A percentile compares a stretch with the other conserved stretches of the same genome.
Conservation (phyloP, 2,113 vertebrate species). For the Mus pahari region DNA sequence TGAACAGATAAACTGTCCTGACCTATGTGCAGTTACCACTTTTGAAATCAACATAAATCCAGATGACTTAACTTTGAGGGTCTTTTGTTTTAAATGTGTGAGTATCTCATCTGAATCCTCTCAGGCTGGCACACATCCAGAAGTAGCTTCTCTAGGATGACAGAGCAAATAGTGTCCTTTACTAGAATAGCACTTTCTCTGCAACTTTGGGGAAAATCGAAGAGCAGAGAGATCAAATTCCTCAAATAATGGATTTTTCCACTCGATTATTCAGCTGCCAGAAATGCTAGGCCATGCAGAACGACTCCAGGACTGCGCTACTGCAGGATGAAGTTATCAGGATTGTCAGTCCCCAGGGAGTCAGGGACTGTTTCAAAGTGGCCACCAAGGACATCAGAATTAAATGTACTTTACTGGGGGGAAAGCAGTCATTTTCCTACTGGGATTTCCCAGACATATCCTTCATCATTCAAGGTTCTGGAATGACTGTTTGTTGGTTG, state of each 20-base stretch:
- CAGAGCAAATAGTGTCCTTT: constrained; percentile 19
- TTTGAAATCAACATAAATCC: constrained; percentile 14
- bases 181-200: constrained; percentile 18
- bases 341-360: constrained; percentile 60
- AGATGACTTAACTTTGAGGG: constrained; percentile 39
- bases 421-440: constrained; percentile 22
- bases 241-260: constrained; percentile 80
- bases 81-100: constrained; percentile 43
- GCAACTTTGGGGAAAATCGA: constrained; percentile 59
- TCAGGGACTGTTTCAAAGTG: constrained; percentile 58
- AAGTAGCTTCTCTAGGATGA: constrained; percentile 53
- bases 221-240: constrained; percentile 72
- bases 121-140: constrained; percentile 1
- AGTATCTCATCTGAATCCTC: constrained; percentile 45
- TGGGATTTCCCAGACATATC: constrained; percentile 15
- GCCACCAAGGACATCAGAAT: constrained; percentile 66
- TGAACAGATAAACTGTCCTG: constrained; percentile 11
- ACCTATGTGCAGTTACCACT: constrained; percentile 15
- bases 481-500: background rate
- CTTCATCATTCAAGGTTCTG: constrained; percentile 3
- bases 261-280: constrained; percentile 67
- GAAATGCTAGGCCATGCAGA: constrained; percentile 64
- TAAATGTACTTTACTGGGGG: constrained; percentile 36
- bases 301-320: background rate
- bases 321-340: constrained; percentile 63